Conservation (phyloP, 2,888 invertebrate genomes). For the Melangyna quadrimaculata region DNA sequence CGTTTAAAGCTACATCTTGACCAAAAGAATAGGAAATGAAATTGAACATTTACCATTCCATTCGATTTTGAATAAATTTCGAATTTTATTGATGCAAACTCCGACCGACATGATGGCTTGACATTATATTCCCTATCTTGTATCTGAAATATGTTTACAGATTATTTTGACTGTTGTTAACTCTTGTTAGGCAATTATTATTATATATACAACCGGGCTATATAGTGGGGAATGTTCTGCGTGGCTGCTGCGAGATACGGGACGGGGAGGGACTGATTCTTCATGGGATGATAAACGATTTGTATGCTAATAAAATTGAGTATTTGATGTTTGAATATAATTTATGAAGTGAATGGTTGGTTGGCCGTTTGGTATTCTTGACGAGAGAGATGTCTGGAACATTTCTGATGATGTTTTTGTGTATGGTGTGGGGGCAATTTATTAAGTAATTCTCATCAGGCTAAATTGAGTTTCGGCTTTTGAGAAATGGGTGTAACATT, state of each 20-base stretch:
- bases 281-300: constrained; percentile 69
- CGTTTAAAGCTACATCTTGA: background rate
- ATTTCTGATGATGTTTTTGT: constrained; percentile 39
- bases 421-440: constrained; percentile 62
- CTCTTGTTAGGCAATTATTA: constrained; percentile 70
- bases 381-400: constrained; percentile 42
- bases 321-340: constrained; percentile 71
- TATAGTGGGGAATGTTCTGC: constrained; percentile 10
- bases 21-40: constrained; percentile 31
- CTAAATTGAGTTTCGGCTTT: constrained; percentile 49
- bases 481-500: constrained; percentile 64
- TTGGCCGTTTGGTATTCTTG: constrained; percentile 48
- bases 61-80: constrained; percentile 65
- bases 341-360: constrained; percentile 69
- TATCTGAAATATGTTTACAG: constrained; percentile 71
- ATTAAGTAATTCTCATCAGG: constrained; percentile 57
- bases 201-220: constrained; percentile 34
- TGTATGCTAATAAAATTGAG: constrained; percentile 72
- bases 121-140: constrained; percentile 58
- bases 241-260: constrained; percentile 35
- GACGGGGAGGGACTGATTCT: constrained; percentile 10
- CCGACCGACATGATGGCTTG: constrained; percentile 58
- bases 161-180: constrained; percentile 72
- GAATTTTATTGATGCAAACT: constrained; percentile 54
- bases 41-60: constrained; percentile 38